Conservation (phyloP, 2,797 vertebrate species). For the Etheostoma perlongum region DNA sequence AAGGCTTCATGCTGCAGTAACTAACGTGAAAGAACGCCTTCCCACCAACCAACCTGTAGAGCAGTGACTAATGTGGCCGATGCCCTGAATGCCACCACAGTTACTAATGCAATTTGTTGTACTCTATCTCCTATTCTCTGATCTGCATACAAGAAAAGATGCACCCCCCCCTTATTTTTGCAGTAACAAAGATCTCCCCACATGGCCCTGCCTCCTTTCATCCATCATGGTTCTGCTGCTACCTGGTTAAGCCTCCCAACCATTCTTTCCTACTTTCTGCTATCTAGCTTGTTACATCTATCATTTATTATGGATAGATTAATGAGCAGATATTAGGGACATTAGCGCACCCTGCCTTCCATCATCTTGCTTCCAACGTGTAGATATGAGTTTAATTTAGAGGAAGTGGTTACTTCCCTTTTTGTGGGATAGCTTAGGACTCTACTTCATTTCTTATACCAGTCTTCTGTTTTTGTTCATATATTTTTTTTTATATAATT, state of each 20-base stretch:
- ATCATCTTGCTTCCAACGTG: slow-evolving; percentile 38
- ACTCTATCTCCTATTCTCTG: slow-evolving; percentile 67
- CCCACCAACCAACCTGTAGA: slow-evolving; percentile 83
- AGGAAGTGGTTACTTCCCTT: slow-evolving; percentile 67
- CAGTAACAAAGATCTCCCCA: slow-evolving; percentile 54
- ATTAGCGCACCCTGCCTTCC: slow-evolving; percentile 75
- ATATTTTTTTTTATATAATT: slow-evolving; percentile 76
- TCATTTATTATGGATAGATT: slow-evolving; percentile 49
- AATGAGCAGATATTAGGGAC: slow-evolving; percentile 55
- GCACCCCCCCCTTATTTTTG: slow-evolving; percentile 22
- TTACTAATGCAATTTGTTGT: slow-evolving; percentile 78
- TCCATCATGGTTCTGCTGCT: slow-evolving; percentile 65
- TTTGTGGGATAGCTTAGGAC: slow-evolving; percentile 86
- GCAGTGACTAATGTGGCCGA: slow-evolving; percentile 89
- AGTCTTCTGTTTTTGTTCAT: slow-evolving; percentile 79
- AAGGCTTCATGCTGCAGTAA: slow-evolving; percentile 97
- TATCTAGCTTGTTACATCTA: slow-evolving; percentile 44
- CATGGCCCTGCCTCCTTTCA: slow-evolving; percentile 52
- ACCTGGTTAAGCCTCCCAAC: slow-evolving; percentile 59
- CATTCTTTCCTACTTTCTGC: slow-evolving; percentile 79
- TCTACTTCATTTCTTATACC: slow-evolving; percentile 86
- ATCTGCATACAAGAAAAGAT: slow-evolving; percentile 71
- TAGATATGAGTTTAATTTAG: slow-evolving; percentile 50
- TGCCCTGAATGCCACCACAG: slow-evolving; percentile 74
- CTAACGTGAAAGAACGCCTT: slow-evolving; percentile 83